Evolutionary conservation across 2,113 vertebrate genomes (phyloP), one percentile per base, ranked within the genome.

Genomic region (Aspidoscelis tigris): DNA sequence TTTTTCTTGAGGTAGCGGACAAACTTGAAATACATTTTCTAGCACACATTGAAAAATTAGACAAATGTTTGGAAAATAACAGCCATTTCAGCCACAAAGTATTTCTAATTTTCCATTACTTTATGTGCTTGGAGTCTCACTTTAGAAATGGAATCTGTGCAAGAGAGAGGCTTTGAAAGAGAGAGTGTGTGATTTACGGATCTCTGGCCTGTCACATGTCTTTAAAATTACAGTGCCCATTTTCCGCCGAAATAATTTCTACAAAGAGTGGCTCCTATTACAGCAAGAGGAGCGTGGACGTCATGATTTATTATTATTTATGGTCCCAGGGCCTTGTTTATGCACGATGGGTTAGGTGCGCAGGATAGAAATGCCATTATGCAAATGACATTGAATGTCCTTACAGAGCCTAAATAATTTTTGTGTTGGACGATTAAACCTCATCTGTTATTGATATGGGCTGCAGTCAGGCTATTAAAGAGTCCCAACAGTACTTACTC

Each of bases 391-490:
- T 95, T 96, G 96, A 96, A 96, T 96, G 97, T 97, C 96, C 96
- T 96, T 95, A 96, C 96, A 91, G 92, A 94, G 95, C 92, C 96
- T 95, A 96, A 96, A 97, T 98, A 97, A 97, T 97, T 97, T 97
- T 97, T 97, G 97, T 97, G 96, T 97, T 97, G 96, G 94, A 95
- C 96, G 97, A 98, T 98, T 97, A 98, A 96, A 97, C 95, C 98
- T 98, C 98, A 98, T 99, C 98, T 98, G 98, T 98, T 99, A 98
- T 98, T 98, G 97, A 98, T 99, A 98, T 98, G 97, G 96, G 96
- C 96, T 97, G 97, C 97, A 97, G 96, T 97, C 92, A 96, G 97
- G 96, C 97, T 96, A 97, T 98, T 98, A 97, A 97, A 97, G 96
- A 96, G 96, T 97, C 95, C 95, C 96, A 96, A 96, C 96, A 97